Evolutionary conservation across 64 coral and sea anemone species (phyloP), one percentile per base, ranked within the genome.

Genomic region (Montipora capricornis): DNA sequence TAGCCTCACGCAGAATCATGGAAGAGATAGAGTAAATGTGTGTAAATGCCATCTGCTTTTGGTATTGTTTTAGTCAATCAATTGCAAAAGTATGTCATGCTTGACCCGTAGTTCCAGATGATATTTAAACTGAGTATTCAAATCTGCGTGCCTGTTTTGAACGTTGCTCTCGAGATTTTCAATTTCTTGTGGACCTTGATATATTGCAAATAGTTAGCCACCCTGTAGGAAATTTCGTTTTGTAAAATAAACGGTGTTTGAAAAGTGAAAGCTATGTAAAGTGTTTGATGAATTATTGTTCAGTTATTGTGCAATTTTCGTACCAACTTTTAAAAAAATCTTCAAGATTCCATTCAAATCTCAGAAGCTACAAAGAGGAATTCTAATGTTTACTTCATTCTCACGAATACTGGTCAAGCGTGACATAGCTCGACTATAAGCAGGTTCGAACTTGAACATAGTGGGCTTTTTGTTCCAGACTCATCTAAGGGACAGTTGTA

Each of bases 401-500:
- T 16, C 14, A 12, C 61, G 14, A 0, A 64, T 64, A 64, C 61
- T 64, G 10, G 61, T 64, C 61, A 14, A 8, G 14, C 14, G 5
- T 64, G 61, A 64, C 61, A 64, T 16, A 64, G 61, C 61, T 64
- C 61, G 14, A 64, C 61, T 64, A 12, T 64, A 64, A 64, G 61
- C 61, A 64, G 61, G 61, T 64, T 64, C 61, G 61, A 12, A 64
- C 61, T 4, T 64, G 61, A 64, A 64, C 61, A 64, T 64, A 64
- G 61, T 64, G 61, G 8, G 61, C 61, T 64, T 19, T 64, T 64
- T 64, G 61, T 64, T 51, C 66, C 44, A 9, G 17, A 5, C 20
- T 88, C 86, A 75, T 26, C 20, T 49, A 88, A 88, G 47, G 86
- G 86, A 6, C 89, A 69, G 58, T 62, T 90, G 50, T 90, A 45